A percentile compares a stretch with the other conserved stretches of the same genome.
phyloP scores from a whole-genome alignment of 2,113 vertebrate species.

The Bos indicus region DNA sequence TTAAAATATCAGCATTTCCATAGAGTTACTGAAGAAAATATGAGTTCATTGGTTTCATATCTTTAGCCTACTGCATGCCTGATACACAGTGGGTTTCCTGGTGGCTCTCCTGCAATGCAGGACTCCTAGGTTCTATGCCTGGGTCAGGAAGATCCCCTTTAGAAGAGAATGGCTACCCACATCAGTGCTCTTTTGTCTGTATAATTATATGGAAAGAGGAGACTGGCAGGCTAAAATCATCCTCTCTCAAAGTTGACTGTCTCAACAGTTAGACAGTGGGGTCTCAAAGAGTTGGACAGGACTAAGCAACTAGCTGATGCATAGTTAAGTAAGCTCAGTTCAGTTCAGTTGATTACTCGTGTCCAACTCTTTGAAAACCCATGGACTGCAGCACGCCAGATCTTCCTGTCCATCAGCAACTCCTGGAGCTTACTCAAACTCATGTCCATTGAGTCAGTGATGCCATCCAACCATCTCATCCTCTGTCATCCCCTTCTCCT shows the following conservation, averaged over 20 bases:
- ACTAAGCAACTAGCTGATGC: background rate
- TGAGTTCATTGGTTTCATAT: background rate
- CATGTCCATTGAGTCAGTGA: background rate
- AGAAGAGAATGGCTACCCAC: background rate
- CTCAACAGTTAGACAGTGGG: background rate
- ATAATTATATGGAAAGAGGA: background rate
- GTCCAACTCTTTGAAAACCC: background rate
- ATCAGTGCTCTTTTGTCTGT: background rate
- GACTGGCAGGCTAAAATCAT: background rate
- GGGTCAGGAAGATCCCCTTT: background rate
- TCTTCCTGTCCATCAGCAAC: background rate
- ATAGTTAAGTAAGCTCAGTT: background rate
- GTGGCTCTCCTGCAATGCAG: background rate
- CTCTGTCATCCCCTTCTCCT: background rate
- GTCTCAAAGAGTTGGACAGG: background rate
- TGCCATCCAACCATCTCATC: background rate
- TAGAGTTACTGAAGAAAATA: background rate
- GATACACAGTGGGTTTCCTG: background rate
- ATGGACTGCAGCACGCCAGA: background rate
- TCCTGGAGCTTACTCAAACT: background rate
- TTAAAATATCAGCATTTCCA: background rate
- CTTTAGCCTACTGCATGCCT: background rate
- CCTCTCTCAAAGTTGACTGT: background rate
- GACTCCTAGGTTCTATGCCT: background rate
- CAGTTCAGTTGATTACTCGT: background rate